Conservation (phyloP, 2,113 vertebrate genomes). For the Glaucomys volans region DNA sequence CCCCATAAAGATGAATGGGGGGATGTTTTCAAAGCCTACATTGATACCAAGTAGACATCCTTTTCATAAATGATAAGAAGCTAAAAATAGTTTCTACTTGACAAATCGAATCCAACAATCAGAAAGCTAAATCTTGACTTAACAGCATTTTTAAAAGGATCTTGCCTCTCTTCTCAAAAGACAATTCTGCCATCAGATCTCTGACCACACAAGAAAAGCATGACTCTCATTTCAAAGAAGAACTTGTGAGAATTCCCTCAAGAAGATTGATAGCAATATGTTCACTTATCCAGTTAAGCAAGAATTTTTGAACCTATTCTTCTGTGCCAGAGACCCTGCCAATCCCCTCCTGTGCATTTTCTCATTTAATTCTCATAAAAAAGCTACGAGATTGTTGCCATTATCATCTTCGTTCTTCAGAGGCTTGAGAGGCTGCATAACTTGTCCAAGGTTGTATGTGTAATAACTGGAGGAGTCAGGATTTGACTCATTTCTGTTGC, state of each 20-base stretch:
- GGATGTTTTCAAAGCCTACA: background rate
- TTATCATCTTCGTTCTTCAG: background rate
- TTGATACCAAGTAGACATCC: background rate
- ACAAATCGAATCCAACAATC: background rate
- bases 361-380: background rate
- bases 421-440: background rate
- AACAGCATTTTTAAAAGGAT: background rate
- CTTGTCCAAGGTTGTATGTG: background rate
- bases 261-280: background rate
- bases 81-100: background rate
- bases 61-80: background rate
- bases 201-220: background rate
- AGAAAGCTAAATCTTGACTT: background rate
- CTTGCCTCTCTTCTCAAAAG: background rate
- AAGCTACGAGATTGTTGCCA: background rate
- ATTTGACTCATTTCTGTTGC: background rate
- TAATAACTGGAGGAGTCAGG: background rate
- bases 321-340: background rate
- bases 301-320: background rate
- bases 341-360: background rate
- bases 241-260: background rate
- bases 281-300: background rate
- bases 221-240: conserved; percentile 22
- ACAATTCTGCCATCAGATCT: background rate
- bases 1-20: background rate